Evolutionary conservation across 2,113 vertebrate genomes (phyloP).

Genomic region (Struthio camelus): DNA sequence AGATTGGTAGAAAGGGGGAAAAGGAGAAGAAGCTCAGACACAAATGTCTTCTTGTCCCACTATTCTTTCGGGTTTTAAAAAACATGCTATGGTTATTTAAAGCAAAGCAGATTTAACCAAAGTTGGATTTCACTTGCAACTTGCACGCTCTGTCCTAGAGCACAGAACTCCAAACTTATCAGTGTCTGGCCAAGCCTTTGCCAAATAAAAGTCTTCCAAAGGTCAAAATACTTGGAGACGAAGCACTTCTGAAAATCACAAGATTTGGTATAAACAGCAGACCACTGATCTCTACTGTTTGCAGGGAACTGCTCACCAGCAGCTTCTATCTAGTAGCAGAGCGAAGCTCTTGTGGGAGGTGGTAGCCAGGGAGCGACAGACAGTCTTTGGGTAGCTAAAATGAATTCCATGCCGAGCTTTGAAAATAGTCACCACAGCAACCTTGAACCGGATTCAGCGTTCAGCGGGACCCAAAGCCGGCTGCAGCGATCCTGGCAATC

Average conservation of each 20-base stretch:
- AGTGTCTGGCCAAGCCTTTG: background rate
- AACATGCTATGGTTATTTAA: background rate
- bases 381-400: conserved; percentile 48
- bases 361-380: conserved; percentile 53
- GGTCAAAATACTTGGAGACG: background rate
- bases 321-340: conserved; percentile 39
- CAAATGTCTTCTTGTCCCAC: background rate
- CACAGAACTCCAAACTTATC: background rate
- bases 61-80: background rate
- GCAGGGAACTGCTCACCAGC: background rate
- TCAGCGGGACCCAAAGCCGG: background rate
- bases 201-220: background rate
- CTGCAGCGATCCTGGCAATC: background rate
- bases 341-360: conserved; percentile 41
- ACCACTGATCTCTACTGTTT: conserved; percentile 27
- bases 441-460: conserved; percentile 33
- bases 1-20: background rate
- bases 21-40: background rate
- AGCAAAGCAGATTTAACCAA: background rate
- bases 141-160: background rate
- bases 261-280: background rate
- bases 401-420: conserved; percentile 49
- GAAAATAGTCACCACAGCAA: conserved; percentile 59
- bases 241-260: background rate
- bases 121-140: background rate